Base-by-base conservation (phyloP, 2,797 vertebrate species). In the Netta rufina region DNA sequence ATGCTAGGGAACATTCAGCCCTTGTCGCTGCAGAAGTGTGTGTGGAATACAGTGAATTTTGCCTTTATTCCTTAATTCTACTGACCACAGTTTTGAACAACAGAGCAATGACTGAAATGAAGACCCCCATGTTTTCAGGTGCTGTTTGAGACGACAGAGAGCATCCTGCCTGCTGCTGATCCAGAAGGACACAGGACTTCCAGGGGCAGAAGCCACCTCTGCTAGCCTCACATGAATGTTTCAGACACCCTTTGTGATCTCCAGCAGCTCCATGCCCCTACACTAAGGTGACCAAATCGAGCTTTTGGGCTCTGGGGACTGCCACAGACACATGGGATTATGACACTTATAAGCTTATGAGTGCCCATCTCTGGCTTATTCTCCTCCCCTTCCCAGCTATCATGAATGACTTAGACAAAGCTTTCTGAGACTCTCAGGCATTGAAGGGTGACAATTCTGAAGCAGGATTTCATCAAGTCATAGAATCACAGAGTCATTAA, bases 261-360 rank as follows among this genome's bases (percentile, higher is more conserved):
- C 45, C 58, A 67, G 19, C 53, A 86, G 20, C 28, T 45, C 16
- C 47, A 67, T 15, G 32, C 39, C 67, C 53, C 33, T 43, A 30
- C 33, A 33, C 25, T 56, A 56, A 54, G 18, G 65, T 66, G 74
- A 20, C 2, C 49, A 22, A 84, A 70, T 30, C 11, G 33, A n/a
- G 8, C 45, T 21, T 27, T 70, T 22, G 21, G 19, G 33, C 30
- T 67, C 17, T 51, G 47, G 39, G 13, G 20, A 47, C 65, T 62
- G 14, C 32, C 66, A 62, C 10, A 4, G 53, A 13, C 38, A 36
- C 33, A 28, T 56, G n/a, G 53, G 16, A 7, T 49, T 25, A 25
- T 13, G 13, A 25, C 49, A 25, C 49, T 49, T 49, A 41, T 0
- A 56, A 72, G 11, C 0, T 58, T 36, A n/a, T 0, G 3, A 60